Evolutionary conservation across 2,797 vertebrate species (phyloP).

Genomic region (Spea hammondii): DNA sequence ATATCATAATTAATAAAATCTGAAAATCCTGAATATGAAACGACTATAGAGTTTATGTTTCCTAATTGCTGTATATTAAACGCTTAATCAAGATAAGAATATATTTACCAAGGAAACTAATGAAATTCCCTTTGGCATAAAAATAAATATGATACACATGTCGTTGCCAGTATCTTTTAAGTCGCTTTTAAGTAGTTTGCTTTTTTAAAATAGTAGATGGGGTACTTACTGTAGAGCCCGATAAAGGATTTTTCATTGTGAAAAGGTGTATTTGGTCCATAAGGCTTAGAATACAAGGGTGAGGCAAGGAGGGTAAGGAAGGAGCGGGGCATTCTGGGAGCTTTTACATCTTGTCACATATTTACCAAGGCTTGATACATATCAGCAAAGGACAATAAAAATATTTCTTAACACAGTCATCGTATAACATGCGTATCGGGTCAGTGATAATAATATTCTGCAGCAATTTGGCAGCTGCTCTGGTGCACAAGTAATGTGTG

Average conservation of each 20-base stretch:
- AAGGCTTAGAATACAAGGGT: conserved; percentile 2
- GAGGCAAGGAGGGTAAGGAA: conserved; percentile 24
- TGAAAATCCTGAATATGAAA: too few relatives aligned
- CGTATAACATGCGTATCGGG: conserved; percentile 14
- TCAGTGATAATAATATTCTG: conserved; percentile 1
- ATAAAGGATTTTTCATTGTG: conserved; percentile 82
- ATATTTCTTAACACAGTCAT: conserved; percentile 23
- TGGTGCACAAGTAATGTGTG: conserved; percentile 26
- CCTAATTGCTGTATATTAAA: too few relatives aligned
- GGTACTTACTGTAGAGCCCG: conserved; percentile 79
- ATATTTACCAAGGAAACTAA: too few relatives aligned
- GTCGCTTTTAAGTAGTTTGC: too few relatives aligned
- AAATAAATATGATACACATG: too few relatives aligned
- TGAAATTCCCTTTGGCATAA: too few relatives aligned
- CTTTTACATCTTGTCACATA: conserved; percentile 27
- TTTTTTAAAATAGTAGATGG: too few relatives aligned
- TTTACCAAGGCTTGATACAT: background rate
- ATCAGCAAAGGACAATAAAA: conserved; percentile 34
- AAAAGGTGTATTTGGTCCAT: conserved; percentile 43
- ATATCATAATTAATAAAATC: too few relatives aligned
- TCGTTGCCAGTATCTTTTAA: too few relatives aligned
- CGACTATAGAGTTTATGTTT: too few relatives aligned
- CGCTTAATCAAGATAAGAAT: too few relatives aligned
- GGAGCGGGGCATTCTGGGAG: conserved; percentile 25
- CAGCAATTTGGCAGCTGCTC: conserved; percentile 19